Base-by-base conservation (phyloP, 2,113 vertebrate genomes). In the Tenrec ecaudatus region DNA sequence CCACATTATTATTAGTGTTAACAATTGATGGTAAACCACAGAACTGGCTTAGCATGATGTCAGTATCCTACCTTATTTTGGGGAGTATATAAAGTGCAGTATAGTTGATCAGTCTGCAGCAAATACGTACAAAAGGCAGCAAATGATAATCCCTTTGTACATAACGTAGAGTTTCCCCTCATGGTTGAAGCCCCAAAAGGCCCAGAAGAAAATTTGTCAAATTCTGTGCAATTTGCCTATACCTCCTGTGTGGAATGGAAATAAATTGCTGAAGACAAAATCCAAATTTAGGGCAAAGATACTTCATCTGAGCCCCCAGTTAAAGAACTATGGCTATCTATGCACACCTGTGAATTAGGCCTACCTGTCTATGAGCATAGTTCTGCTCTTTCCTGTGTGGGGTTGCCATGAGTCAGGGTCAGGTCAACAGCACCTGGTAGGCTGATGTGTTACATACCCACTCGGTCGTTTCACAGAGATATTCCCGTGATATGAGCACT, bases 401-500 rank as follows among this genome's bases (percentile, higher is more conserved):
- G 29, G 29, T 66, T 68, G 15, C 64, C 25, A 29, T 66, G 64
- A 66, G 10, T 69, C 16, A 15, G 14, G 31, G 12, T 33, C 29
- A 69, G 3, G 31, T 20, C 69, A 71, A 8, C 69, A 71, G n/a
- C 16, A 8, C 8, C 60, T 33, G 69, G 69, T 71, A 17, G n/a
- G 7, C 22, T 75, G 80, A 58, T 47, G n/a, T 71, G 62, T 78
- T n/a, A 88, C 83, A 38, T 69, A 76, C 23, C 53, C 60, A 60
- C 36, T 60, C 57, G 16, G 17, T 84, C n/a, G 20, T 78, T 60
- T 76, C 25, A 6, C 57, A 94, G 33, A 90, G 15, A 2, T 82
- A 82, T 40, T 73, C 91, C 69, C 75, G 62, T 84, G 79, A 60
- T 77, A 11, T 90, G 33, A 94, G 64, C 57, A 43, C 75, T 85